Evolutionary conservation across 2,888 invertebrate genomes (phyloP).

Genomic region (Erebia ligea): DNA sequence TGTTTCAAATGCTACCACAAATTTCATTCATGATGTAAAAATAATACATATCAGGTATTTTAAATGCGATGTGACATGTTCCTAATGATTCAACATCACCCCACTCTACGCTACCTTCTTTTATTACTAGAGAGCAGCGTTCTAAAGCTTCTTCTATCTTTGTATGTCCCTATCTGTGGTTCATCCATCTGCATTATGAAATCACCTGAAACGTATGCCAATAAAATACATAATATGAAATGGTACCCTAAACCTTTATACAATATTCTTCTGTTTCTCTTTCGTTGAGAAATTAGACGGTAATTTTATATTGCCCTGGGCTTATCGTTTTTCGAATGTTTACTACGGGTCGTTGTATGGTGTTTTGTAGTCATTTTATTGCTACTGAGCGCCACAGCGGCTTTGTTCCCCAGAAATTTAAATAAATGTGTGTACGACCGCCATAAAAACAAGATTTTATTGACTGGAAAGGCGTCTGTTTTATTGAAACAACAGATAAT

Average conservation of each 20-base stretch:
- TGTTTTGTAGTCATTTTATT: conserved; percentile 48
- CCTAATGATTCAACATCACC: too few relatives aligned
- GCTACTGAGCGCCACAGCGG: conserved; percentile 48
- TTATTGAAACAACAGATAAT: conserved; percentile 32
- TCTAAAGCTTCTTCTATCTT: too few relatives aligned
- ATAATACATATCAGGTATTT: too few relatives aligned
- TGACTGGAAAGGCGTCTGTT: conserved; percentile 20
- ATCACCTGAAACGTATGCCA: too few relatives aligned
- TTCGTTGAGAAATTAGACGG: conserved; percentile 13
- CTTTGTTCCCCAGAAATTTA: conserved; percentile 48
- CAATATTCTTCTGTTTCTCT: background rate
- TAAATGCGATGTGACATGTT: too few relatives aligned
- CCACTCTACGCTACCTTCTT: too few relatives aligned
- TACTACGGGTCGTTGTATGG: conserved; percentile 34
- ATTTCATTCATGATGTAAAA: too few relatives aligned
- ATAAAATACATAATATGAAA: too few relatives aligned
- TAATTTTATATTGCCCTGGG: conserved; percentile 15
- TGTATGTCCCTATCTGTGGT: too few relatives aligned
- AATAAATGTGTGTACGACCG: conserved; percentile 41
- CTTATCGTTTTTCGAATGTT: conserved; percentile 30
- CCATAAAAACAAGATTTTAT: conserved; percentile 30
- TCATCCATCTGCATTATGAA: too few relatives aligned
- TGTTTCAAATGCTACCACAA: background rate
- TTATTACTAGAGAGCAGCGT: too few relatives aligned
- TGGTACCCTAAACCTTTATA: too few relatives aligned